These are phyloP conservation scores for Apus apus DNA, from an alignment of 2,113 vertebrate species.

Conservation along the genomic window DNA sequence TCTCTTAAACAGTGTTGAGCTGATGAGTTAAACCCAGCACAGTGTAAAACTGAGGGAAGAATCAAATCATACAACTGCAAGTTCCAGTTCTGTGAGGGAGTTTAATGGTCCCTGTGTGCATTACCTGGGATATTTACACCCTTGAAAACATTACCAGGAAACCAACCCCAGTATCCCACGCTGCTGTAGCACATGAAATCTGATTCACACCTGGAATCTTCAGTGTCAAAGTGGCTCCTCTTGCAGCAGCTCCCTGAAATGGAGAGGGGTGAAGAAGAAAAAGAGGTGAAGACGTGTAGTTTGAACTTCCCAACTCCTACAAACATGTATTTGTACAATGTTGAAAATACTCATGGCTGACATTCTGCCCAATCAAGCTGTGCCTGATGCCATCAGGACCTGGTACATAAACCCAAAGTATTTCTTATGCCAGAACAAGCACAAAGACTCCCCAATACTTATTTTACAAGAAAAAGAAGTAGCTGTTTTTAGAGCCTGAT, in stretches of 20 bases:
- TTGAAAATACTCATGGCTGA: background rate
- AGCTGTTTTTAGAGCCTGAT: background rate
- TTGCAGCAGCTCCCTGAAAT: constrained; percentile 66
- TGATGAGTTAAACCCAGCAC: background rate
- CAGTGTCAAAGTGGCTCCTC: constrained; percentile 63
- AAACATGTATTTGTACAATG: background rate
- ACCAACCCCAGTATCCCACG: constrained; percentile 49
- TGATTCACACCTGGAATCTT: constrained; percentile 55
- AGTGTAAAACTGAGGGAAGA: background rate
- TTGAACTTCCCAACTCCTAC: background rate
- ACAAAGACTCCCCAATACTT: background rate
- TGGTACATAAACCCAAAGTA: background rate
- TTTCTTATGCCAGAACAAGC: background rate
- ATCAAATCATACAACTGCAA: background rate
- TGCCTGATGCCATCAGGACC: background rate
- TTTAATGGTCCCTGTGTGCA: background rate
- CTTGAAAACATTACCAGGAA: constrained; percentile 48
- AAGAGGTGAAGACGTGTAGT: background rate
- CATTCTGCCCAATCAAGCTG: background rate
- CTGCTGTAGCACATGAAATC: constrained; percentile 51
- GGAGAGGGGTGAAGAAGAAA: background rate
- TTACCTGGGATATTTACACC: background rate
- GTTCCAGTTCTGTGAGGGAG: background rate
- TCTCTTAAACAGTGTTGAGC: background rate
- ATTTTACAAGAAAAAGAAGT: background rate